A percentile compares a stretch with the other conserved stretches of the same genome.
Conservation (phyloP, 2,113 vertebrate species). For the Reinhardtius hippoglossoides region DNA sequence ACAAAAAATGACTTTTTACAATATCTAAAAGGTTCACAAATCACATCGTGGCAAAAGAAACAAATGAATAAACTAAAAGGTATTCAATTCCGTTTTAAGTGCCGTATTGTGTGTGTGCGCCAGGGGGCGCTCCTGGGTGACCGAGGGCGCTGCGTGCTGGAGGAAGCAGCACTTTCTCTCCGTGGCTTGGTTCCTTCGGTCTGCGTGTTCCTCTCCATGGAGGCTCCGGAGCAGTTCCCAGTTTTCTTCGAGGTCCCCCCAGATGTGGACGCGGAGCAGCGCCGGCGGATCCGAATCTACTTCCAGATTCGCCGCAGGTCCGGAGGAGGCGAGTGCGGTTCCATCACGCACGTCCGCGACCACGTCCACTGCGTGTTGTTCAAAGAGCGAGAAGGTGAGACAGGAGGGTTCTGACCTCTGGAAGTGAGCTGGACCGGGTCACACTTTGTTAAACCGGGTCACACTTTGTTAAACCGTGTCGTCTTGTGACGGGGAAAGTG, state of each 20-base stretch:
- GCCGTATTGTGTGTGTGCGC: too few species aligned
- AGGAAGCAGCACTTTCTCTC: too few species aligned
- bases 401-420: too few species aligned
- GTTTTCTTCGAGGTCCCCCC: conserved; percentile 54
- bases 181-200: too few species aligned
- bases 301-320: conserved; percentile 60
- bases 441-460: background rate
- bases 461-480: background rate
- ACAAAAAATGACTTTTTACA: too few species aligned
- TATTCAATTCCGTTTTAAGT: too few species aligned
- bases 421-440: background rate
- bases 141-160: too few species aligned
- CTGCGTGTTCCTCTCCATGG: background rate
- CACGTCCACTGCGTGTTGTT: conserved; percentile 58
- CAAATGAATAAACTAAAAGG: too few species aligned
- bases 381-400: conserved; percentile 51
- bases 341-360: background rate
- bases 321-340: conserved; percentile 67
- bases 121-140: too few species aligned
- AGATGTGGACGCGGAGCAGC: background rate
- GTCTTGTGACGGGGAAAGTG: background rate
- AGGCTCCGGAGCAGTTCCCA: background rate
- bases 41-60: too few species aligned
- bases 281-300: conserved; percentile 35
- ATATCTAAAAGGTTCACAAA: too few species aligned